Evolutionary conservation across 2,888 invertebrate genomes (phyloP).

Genomic region (Pseudoips prasinana): DNA sequence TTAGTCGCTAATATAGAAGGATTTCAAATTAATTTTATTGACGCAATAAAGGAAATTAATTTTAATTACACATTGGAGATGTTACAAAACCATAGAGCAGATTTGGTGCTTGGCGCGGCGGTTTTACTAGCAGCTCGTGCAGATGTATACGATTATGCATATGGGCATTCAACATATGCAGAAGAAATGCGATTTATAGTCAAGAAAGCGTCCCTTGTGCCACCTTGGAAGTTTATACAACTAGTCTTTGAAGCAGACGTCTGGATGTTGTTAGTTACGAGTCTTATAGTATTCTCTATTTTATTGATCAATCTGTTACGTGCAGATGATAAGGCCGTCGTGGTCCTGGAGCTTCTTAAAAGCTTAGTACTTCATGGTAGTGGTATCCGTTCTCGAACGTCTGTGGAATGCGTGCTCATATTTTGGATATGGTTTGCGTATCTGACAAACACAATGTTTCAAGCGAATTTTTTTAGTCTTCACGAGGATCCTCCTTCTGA

Average conservation of each 20-base stretch:
- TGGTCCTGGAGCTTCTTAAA: conserved; percentile 13
- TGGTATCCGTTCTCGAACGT: conserved; percentile 8
- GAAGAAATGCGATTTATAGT: conserved; percentile 26
- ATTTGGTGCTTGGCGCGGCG: conserved; percentile 18
- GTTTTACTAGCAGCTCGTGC: conserved; percentile 18
- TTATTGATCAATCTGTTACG: conserved; percentile 11
- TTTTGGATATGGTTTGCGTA: conserved; percentile 50
- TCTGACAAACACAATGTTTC: conserved; percentile 34
- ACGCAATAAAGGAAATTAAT: conserved; percentile 27
- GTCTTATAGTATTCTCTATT: conserved; percentile 13
- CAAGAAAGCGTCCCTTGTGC: conserved; percentile 7
- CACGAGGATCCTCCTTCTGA: conserved; percentile 28
- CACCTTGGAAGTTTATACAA: conserved; percentile 29
- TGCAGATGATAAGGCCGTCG: conserved; percentile 12
- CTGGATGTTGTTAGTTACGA: conserved; percentile 21
- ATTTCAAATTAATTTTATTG: conserved; percentile 43
- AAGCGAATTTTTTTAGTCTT: conserved; percentile 36
- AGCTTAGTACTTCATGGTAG: conserved; percentile 15
- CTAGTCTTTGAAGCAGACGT: conserved; percentile 22
- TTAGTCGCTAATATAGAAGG: conserved; percentile 42
- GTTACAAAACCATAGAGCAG: conserved; percentile 20
- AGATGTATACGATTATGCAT: conserved; percentile 12
- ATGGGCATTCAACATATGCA: conserved; percentile 17
- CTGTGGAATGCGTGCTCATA: conserved; percentile 30
- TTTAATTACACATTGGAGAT: not conserved